These are phyloP conservation scores for Halcyon leucocephala DNA, from an alignment of 2,797 vertebrate species.

Conservation along the genomic window DNA sequence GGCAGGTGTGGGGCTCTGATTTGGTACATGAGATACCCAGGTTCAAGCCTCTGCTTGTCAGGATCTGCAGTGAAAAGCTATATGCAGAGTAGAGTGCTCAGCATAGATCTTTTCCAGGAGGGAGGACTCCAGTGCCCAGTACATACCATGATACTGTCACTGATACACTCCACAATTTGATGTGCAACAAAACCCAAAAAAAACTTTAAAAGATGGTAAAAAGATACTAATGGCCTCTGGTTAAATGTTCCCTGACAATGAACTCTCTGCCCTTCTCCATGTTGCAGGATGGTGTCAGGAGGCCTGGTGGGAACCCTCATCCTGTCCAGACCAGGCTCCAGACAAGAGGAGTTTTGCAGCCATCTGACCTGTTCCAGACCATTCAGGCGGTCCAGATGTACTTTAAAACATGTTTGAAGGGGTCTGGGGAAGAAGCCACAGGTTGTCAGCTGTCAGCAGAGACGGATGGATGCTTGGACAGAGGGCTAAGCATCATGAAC, in stretches of 20 bases:
- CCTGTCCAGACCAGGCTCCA: not conserved
- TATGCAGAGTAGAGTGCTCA: not conserved
- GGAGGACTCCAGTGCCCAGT: not conserved
- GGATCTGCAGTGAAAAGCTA: not conserved
- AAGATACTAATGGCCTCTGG: not conserved
- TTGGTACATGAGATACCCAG: not conserved
- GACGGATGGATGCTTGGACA: not conserved
- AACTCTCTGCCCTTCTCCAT: not conserved
- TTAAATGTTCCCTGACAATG: not conserved
- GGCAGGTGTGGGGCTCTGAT: not conserved
- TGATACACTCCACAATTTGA: not conserved
- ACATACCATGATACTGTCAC: not conserved
- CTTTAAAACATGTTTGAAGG: not conserved
- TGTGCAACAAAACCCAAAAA: not conserved
- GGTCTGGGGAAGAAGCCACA: not conserved
- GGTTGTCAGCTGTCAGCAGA: not conserved
- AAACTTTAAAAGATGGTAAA: fast-evolving
- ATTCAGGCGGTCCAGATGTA: not conserved
- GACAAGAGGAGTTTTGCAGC: not conserved
- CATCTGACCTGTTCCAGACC: not conserved
- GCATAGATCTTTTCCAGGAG: fast-evolving
- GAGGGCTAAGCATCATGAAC: not conserved
- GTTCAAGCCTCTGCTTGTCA: not conserved
- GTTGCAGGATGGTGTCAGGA: not conserved
- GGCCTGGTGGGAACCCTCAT: not conserved